Percentiles rank a stretch among this genome's conserved stretches.
These are phyloP conservation scores for Morpho helenor DNA, from an alignment of 2,888 invertebrate species.

Conservation along the genomic window DNA sequence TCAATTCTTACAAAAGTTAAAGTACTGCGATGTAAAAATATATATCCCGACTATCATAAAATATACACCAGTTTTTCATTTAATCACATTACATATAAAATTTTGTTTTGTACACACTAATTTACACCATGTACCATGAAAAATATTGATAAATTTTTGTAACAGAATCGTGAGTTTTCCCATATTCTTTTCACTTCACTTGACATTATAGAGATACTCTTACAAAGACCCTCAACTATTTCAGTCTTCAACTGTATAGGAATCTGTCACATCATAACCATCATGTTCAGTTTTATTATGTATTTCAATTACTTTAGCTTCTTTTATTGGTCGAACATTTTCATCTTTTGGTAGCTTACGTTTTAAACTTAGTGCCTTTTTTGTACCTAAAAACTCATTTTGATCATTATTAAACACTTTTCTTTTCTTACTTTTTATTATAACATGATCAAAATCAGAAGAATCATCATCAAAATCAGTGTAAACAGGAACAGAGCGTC, in stretches of 20 bases:
- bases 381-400: constrained; percentile 49
- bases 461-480: constrained; percentile 69
- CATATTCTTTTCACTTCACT: too few species aligned
- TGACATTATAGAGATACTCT: too few species aligned
- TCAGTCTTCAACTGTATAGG: constrained; percentile 16
- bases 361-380: constrained; percentile 60
- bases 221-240: background rate
- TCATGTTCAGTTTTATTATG: constrained; percentile 19
- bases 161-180: too few species aligned
- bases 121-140: too few species aligned
- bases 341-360: constrained; percentile 63
- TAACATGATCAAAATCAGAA: constrained; percentile 61
- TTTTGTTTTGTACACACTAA: too few species aligned
- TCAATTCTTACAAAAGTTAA: too few species aligned
- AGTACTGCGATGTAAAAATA: too few species aligned
- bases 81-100: too few species aligned
- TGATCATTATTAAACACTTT: constrained; percentile 57
- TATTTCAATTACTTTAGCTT: constrained; percentile 25
- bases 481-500: constrained; percentile 63
- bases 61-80: too few species aligned
- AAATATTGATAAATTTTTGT: too few species aligned
- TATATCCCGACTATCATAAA: too few species aligned
- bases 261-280: constrained; percentile 8
- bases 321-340: constrained; percentile 29
- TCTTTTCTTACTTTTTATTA: constrained; percentile 60